Evolutionary conservation across 2,888 invertebrate species (phyloP).

Genomic region (Patella pellucida): DNA sequence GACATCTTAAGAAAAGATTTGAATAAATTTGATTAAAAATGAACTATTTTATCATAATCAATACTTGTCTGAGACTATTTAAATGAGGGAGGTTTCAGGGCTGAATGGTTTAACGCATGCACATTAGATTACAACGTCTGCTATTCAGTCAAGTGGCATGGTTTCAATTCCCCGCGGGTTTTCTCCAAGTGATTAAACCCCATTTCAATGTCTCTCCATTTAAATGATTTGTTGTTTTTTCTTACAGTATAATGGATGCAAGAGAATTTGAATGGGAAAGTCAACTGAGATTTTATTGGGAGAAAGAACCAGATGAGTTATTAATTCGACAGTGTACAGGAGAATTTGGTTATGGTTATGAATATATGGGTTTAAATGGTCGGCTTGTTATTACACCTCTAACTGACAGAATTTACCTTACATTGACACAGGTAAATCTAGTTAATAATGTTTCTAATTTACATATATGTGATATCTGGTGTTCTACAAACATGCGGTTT

Average conservation of each 20-base stretch:
- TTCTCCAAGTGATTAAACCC: not conserved
- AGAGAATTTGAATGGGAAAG: constrained; percentile 95
- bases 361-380: constrained; percentile 94
- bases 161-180: too few relatives aligned
- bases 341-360: constrained; percentile 91
- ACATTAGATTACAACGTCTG: too few relatives aligned
- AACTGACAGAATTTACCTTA: constrained; percentile 92
- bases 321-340: constrained; percentile 87
- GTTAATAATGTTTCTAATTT: not conserved
- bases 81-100: too few relatives aligned
- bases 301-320: constrained; percentile 83
- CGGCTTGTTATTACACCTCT: constrained; percentile 91
- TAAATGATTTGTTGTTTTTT: constrained; percentile 73
- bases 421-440: constrained; percentile 82
- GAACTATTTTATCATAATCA: too few relatives aligned
- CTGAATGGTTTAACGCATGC: too few relatives aligned
- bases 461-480: too few relatives aligned
- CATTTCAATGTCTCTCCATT: not conserved
- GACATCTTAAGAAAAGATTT: too few relatives aligned
- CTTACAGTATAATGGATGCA: constrained; percentile 85
- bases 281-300: constrained; percentile 93
- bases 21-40: too few relatives aligned
- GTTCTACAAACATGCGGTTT: too few relatives aligned
- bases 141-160: too few relatives aligned
- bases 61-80: too few relatives aligned